phyloP scores from a whole-genome alignment of 2,113 vertebrate genomes.

The Martes martes region DNA sequence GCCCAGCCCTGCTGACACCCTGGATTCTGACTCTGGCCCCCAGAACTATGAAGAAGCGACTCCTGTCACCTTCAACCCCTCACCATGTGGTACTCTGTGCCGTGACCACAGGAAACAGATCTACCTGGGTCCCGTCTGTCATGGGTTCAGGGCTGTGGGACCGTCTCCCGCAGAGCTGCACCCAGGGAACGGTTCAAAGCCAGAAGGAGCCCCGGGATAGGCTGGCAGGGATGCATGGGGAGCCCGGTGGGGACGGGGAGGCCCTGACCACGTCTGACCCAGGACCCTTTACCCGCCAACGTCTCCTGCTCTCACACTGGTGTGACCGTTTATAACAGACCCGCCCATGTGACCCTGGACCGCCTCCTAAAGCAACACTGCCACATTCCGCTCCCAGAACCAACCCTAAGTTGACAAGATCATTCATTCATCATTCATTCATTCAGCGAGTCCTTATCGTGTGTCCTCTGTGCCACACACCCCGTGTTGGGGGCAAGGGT shows the following conservation, averaged over 20 bases:
- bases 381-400: neutral
- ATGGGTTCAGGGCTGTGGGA: neutral
- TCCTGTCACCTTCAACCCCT: neutral
- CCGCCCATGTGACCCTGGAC: neutral
- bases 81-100: rapidly evolving
- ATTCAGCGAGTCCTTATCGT: rapidly evolving
- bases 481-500: neutral
- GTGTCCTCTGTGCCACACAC: neutral
- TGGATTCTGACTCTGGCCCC: neutral
- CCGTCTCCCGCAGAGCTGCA: neutral
- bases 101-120: rapidly evolving
- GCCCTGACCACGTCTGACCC: neutral
- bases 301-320: rapidly evolving
- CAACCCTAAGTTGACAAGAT: neutral
- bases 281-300: rapidly evolving
- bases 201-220: neutral
- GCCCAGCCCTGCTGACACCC: no score
- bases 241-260: rapidly evolving
- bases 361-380: rapidly evolving
- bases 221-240: neutral
- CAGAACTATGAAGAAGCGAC: neutral
- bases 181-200: no score
- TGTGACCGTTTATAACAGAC: neutral
- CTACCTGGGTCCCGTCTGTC: rapidly evolving
- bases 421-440: neutral